A percentile compares a stretch with the other conserved stretches of the same genome.
Evolutionary conservation across 2,797 vertebrate genomes (phyloP).

Genomic region (Hypotaenidia philippensis): DNA sequence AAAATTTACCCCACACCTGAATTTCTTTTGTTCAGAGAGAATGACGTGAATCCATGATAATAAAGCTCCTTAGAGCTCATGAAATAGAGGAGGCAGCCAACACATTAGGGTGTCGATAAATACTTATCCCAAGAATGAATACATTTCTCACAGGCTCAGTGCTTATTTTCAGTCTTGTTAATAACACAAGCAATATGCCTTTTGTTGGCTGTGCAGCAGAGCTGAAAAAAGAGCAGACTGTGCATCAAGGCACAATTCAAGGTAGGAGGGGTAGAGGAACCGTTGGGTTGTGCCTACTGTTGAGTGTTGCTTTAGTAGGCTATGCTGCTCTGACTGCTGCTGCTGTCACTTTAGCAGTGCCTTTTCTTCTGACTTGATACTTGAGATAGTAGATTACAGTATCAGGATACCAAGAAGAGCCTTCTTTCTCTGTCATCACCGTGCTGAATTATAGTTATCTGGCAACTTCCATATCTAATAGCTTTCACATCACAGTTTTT

Average conservation of each 20-base stretch:
- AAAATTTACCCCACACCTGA: not conserved
- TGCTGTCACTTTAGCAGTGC: not conserved
- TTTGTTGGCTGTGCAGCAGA: not conserved
- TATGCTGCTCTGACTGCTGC: not conserved
- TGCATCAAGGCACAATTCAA: not conserved
- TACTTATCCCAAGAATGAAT: conserved; percentile 4
- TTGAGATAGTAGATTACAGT: not conserved
- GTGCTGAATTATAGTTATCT: not conserved
- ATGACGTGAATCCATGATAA: not conserved
- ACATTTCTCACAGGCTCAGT: not conserved
- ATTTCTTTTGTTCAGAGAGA: not conserved
- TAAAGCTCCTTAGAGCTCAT: not conserved
- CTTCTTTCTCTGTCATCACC: not conserved
- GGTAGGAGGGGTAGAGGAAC: not conserved
- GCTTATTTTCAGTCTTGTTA: conserved; percentile 27
- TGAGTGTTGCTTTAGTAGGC: not conserved
- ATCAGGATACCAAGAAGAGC: not conserved
- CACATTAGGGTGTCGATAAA: not conserved
- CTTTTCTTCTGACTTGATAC: not conserved
- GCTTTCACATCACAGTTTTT: not conserved
- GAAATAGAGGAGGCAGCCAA: not conserved
- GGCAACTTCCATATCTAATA: not conserved
- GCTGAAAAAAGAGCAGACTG: conserved; percentile 15
- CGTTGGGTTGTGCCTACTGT: not conserved
- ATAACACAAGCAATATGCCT: conserved; percentile 1